Evolutionary conservation across 1,140 invertebrate species (phyloP).

Genomic region (Philotrypesis tridentata): DNA sequence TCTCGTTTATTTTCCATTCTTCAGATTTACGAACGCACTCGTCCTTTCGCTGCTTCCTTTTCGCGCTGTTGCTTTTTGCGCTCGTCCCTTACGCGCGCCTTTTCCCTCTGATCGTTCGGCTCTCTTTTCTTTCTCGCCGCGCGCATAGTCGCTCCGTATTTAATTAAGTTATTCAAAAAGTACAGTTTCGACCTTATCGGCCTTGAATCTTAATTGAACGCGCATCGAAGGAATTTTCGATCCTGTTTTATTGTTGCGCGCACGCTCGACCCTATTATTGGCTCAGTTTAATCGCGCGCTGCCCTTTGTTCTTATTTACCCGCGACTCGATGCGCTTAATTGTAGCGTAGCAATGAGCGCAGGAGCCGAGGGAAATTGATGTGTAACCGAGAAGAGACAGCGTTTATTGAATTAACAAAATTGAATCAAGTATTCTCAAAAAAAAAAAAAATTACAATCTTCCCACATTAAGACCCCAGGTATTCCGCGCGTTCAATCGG

Average conservation of each 20-base stretch:
- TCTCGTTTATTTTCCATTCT: slow-evolving; percentile 40
- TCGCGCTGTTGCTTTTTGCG: too few species aligned
- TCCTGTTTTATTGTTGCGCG: slow-evolving; percentile 22
- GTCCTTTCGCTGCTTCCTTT: slow-evolving; percentile 8
- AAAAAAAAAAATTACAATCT: neutral
- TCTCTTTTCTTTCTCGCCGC: neutral
- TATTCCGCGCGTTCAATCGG: too few species aligned
- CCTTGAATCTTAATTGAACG: slow-evolving; percentile 45
- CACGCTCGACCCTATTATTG: neutral
- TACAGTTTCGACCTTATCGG: slow-evolving; percentile 33
- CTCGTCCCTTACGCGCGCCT: neutral
- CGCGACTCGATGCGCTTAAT: too few species aligned
- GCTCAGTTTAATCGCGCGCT: neutral
- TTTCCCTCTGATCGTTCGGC: neutral
- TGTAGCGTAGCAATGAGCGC: too few species aligned
- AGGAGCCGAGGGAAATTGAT: too few species aligned
- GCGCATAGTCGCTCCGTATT: slow-evolving; percentile 13
- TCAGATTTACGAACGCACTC: slow-evolving; percentile 36
- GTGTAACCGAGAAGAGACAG: too few species aligned
- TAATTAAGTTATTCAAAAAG: slow-evolving; percentile 47
- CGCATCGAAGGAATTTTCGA: slow-evolving; percentile 20
- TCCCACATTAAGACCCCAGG: neutral
- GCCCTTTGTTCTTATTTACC: too few species aligned
- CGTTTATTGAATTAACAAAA: too few species aligned
- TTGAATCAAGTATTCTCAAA: too few species aligned